Conservation (phyloP, 1,140 invertebrate genomes). For the Formica selysi region DNA sequence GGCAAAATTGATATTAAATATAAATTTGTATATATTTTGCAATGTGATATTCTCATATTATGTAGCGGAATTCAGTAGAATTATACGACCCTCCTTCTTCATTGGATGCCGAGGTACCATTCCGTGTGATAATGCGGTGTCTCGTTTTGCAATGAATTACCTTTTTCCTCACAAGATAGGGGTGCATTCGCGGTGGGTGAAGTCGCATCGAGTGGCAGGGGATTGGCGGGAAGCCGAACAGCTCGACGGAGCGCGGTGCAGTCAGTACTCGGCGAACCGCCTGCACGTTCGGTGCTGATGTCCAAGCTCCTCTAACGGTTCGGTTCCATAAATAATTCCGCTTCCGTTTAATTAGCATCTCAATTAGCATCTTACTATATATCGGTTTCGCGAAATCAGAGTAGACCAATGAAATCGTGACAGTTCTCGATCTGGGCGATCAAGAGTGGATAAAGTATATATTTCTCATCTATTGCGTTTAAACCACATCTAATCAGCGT, state of each 20-base stretch:
- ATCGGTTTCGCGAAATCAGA: background rate
- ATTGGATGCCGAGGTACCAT: constrained; percentile 42
- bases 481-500: constrained; percentile 37
- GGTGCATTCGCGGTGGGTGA: constrained; percentile 58
- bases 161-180: constrained; percentile 61
- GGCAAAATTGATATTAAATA: constrained; percentile 2
- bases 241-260: constrained; percentile 79
- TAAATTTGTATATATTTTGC: background rate
- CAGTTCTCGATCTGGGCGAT: background rate
- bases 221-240: constrained; percentile 80
- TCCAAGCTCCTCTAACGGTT: constrained; percentile 11
- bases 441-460: constrained; percentile 2
- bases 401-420: background rate
- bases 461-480: background rate
- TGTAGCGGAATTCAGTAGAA: background rate
- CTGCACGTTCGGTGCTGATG: constrained; percentile 77
- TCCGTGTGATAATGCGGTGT: constrained; percentile 56
- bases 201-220: constrained; percentile 67
- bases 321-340: constrained; percentile 2
- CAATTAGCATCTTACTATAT: background rate
- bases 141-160: constrained; percentile 62
- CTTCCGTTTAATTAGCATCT: background rate
- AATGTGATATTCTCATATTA: constrained; percentile 32
- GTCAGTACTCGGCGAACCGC: constrained; percentile 83
- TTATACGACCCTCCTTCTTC: constrained; percentile 29